Percentiles rank a stretch among this genome's conserved stretches.
phyloP scores from a whole-genome alignment of 2,113 vertebrate genomes.

The Sebastes fasciatus region DNA sequence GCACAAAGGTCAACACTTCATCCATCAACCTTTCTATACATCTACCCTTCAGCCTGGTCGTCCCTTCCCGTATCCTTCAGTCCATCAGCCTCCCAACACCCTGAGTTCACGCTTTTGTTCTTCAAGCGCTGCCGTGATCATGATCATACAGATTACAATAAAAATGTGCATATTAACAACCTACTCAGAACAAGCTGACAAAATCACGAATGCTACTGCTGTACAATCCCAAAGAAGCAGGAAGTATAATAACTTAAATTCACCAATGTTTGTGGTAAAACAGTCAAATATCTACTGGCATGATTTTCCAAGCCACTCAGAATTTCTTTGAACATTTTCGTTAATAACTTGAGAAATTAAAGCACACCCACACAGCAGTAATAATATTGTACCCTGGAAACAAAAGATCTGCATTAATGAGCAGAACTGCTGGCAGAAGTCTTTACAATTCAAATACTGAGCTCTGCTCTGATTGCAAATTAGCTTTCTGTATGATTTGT shows the following conservation, averaged over 20 bases:
- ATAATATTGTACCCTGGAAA: constrained; percentile 8
- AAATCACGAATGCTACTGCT: background rate
- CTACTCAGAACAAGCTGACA: background rate
- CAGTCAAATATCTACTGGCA: background rate
- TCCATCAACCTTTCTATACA: constrained; percentile 41
- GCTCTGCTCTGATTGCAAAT: background rate
- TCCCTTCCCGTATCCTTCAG: constrained; percentile 39
- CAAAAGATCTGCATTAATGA: constrained; percentile 20
- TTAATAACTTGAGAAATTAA: constrained; percentile 11
- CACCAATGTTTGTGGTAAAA: background rate
- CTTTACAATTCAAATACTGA: background rate
- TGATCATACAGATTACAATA: background rate
- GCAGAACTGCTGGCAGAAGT: constrained; percentile 6
- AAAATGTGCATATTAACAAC: background rate
- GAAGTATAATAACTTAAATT: background rate
- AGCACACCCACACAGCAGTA: background rate
- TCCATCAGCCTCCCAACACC: constrained; percentile 7
- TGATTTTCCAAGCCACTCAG: background rate
- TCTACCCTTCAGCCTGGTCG: constrained; percentile 25
- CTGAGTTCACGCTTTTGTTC: background rate
- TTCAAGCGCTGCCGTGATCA: background rate
- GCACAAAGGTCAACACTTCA: constrained; percentile 61
- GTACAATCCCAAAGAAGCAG: background rate
- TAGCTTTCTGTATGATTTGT: background rate
- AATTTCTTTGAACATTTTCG: constrained; percentile 15